Conservation (phyloP, 2,797 vertebrate species). For the Mastacembelus armatus region DNA sequence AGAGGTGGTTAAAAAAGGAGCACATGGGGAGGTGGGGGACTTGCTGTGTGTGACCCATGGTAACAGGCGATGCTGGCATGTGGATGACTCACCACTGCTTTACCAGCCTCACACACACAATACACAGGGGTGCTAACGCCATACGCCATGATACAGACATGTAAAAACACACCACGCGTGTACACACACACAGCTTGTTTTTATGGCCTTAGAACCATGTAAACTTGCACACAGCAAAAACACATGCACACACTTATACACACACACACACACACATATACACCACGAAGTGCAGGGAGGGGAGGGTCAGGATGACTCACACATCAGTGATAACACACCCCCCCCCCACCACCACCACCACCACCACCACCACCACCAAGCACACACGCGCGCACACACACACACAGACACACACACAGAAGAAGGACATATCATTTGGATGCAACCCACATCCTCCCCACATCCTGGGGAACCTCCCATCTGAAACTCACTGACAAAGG, state of each 20-base stretch:
- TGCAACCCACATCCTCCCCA: conserved; percentile 75
- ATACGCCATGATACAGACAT: conserved; percentile 16
- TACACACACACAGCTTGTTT: not conserved
- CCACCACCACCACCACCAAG: too few species aligned
- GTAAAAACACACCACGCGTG: conserved; percentile 19
- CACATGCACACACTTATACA: not conserved
- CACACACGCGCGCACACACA: conserved; percentile 18
- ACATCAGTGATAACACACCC: conserved; percentile 73
- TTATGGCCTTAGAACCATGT: conserved; percentile 13
- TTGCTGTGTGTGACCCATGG: conserved; percentile 80
- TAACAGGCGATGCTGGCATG: conserved; percentile 70
- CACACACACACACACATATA: not conserved
- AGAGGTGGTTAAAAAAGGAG: conserved; percentile 44
- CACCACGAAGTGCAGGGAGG: conserved; percentile 56
- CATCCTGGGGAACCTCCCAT: conserved; percentile 75
- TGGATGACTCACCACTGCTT: conserved; percentile 80
- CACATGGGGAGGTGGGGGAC: conserved; percentile 69
- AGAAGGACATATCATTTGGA: conserved; percentile 72
- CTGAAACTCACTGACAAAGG: conserved; percentile 63
- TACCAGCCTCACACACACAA: conserved; percentile 51
- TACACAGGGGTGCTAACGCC: conserved; percentile 27
- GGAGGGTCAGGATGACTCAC: conserved; percentile 79
- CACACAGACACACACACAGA: conserved; percentile 26
- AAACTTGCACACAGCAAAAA: conserved; percentile 14
- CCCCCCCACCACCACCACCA: too few species aligned